Evolutionary conservation across 2,888 invertebrate species (phyloP).

Genomic region (Rambutsinella grinnellia): DNA sequence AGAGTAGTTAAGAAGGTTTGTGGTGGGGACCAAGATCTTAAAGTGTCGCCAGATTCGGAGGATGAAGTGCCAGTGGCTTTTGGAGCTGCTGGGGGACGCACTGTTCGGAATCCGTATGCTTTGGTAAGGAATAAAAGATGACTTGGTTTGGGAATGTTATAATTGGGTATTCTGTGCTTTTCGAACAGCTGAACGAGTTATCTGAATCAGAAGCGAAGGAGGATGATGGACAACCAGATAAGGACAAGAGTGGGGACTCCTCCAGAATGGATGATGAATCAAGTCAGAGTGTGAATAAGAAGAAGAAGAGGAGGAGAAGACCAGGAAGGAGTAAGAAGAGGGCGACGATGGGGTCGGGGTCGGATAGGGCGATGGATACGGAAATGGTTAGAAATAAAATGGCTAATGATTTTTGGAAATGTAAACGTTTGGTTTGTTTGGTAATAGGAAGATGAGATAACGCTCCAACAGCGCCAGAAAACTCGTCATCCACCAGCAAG

Average conservation of each 20-base stretch:
- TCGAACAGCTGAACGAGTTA: slow-evolving; percentile 77
- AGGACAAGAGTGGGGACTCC: slow-evolving; percentile 59
- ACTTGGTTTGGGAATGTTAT: too few species aligned
- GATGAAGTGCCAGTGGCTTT: slow-evolving; percentile 64
- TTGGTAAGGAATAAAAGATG: slow-evolving; percentile 78
- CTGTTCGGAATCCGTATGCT: slow-evolving; percentile 75
- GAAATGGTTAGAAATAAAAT: slow-evolving; percentile 35
- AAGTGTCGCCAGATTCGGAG: slow-evolving; percentile 66
- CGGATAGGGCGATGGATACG: slow-evolving; percentile 47
- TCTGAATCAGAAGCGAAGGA: slow-evolving; percentile 80
- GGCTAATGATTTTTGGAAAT: too few species aligned
- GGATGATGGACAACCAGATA: slow-evolving; percentile 72
- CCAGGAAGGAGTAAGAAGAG: slow-evolving; percentile 55
- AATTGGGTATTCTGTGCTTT: too few species aligned
- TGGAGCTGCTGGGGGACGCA: slow-evolving; percentile 51
- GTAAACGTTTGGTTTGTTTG: too few species aligned
- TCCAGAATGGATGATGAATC: slow-evolving; percentile 59
- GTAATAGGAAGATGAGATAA: slow-evolving; percentile 78
- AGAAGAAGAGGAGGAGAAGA: slow-evolving; percentile 76
- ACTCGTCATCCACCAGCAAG: slow-evolving; percentile 77
- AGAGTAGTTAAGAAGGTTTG: slow-evolving; percentile 62
- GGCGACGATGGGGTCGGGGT: slow-evolving; percentile 7
- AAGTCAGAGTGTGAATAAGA: slow-evolving; percentile 71
- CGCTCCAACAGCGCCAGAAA: slow-evolving; percentile 72
- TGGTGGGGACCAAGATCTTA: slow-evolving; percentile 54